Evolutionary conservation across 2,888 invertebrate genomes (phyloP).

Genomic region (Plebejus argus): DNA sequence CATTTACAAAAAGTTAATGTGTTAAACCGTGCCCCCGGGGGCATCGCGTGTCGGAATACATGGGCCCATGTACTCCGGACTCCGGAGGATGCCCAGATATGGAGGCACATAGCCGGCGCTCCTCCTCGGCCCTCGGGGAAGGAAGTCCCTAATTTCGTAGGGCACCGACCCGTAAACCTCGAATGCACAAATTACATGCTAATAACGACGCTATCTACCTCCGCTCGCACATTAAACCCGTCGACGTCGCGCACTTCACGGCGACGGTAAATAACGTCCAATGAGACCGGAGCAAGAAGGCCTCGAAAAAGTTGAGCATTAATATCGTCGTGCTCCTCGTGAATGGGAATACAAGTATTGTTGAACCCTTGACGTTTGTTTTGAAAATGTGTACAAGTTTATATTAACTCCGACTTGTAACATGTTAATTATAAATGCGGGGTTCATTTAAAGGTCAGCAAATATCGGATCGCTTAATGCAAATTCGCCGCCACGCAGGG

Average conservation of each 20-base stretch:
- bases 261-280: slow-evolving; percentile 10
- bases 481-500: slow-evolving; percentile 31
- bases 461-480: slow-evolving; percentile 34
- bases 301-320: neutral
- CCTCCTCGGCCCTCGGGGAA: slow-evolving; percentile 66
- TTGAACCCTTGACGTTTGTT: slow-evolving; percentile 25
- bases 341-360: slow-evolving; percentile 25
- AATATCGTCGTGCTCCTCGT: neutral
- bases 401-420: slow-evolving; percentile 28
- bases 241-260: slow-evolving; percentile 7
- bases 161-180: slow-evolving; percentile 75
- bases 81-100: slow-evolving; percentile 24
- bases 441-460: slow-evolving; percentile 39
- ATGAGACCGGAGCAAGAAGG: neutral
- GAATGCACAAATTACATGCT: slow-evolving; percentile 75
- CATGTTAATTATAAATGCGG: slow-evolving; percentile 32
- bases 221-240: slow-evolving; percentile 15
- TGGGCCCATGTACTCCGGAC: slow-evolving; percentile 19
- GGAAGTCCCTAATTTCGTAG: slow-evolving; percentile 77
- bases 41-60: slow-evolving; percentile 24
- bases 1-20: slow-evolving; percentile 21
- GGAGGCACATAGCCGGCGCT: slow-evolving; percentile 42
- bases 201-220: slow-evolving; percentile 62
- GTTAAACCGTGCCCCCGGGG: slow-evolving; percentile 14
- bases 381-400: slow-evolving; percentile 28